Evolutionary conservation across 1,140 invertebrate species (phyloP), one percentile per base, ranked within the genome.

Genomic region (Procambarus virginalis): DNA sequence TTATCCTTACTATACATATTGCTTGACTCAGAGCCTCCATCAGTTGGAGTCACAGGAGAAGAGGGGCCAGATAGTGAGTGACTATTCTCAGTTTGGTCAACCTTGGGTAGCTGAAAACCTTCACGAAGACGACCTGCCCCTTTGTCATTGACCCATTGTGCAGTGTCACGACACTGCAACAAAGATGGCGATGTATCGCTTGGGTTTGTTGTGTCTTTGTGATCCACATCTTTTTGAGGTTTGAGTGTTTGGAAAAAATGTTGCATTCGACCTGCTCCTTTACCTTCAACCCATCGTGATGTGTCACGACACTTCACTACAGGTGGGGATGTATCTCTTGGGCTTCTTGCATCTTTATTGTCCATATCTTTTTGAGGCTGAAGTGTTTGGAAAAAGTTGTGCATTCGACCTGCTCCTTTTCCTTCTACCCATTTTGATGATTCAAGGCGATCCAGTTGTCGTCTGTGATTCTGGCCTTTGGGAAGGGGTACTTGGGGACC

Each of bases 351-450:
- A 17, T 12, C 17, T 64, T 64, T 64, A 5, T 17, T 64, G 60
- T 64, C 60, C 3, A 17, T 64, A 20, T 64, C 17, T 64, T 64
- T 22, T n/a, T 34, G 48, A 51, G 82, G 46, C 68, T 3, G 22
- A 22, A 10, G 49, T n/a, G 34, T 34, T 22, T 68, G 12, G 46
- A 84, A 84, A 73, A 70, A 84, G 5, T 48, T 22, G 10, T 46
- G 17, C n/a, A 84, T 34, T 46, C 46, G 49, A 10, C 82, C 64
- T 12, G 82, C 45, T 9, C 82, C 82, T 73, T 84, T 84, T 22
- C 82, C 64, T 49, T 84, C 64, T 22, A 84, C 82, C 82, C 64
- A 84, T 73, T 68, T 60, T 49, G 82, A 84, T 20, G 82, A n/a
- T 20, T 84, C 82, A 17, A 49, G 34, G 12, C 46, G 34, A 45